A percentile compares a stretch with the other conserved stretches of the same genome.
Evolutionary conservation across 1,140 invertebrate genomes (phyloP).

Genomic region (Matsumurasca onukii): DNA sequence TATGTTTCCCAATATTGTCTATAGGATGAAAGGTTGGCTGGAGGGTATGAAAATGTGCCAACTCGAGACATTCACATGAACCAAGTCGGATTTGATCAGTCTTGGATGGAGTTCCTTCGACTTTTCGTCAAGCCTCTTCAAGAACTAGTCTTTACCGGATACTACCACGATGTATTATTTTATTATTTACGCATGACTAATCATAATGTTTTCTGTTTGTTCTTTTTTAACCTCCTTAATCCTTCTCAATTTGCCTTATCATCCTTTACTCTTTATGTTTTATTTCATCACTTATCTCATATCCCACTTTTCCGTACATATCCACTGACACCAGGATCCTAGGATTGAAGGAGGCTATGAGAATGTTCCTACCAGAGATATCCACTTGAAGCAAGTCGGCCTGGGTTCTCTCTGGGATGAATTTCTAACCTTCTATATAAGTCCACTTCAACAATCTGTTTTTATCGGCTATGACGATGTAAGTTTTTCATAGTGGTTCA

Average conservation of each 20-base stretch:
- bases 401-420: constrained; percentile 67
- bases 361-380: constrained; percentile 77
- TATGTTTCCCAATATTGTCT: too few relatives aligned
- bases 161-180: constrained; percentile 70
- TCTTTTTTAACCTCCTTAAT: constrained; percentile 24
- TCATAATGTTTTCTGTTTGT: constrained; percentile 39
- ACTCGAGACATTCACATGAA: constrained; percentile 99
- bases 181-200: constrained; percentile 46
- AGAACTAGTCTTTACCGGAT: constrained; percentile 88
- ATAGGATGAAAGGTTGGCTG: constrained; percentile 80
- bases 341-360: constrained; percentile 69
- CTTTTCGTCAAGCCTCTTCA: constrained; percentile 90
- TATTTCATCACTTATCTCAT: constrained; percentile 23
- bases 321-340: constrained; percentile 54
- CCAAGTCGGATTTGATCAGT: constrained; percentile 85
- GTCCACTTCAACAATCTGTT: constrained; percentile 63
- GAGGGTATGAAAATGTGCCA: constrained; percentile 97
- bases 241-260: constrained; percentile 39
- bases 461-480: constrained; percentile 62
- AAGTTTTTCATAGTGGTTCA: constrained; percentile 14
- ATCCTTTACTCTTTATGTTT: not conserved
- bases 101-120: constrained; percentile 90
- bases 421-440: constrained; percentile 65
- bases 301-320: not conserved
- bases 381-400: constrained; percentile 78